These are phyloP conservation scores for Myzus persicae DNA, from an alignment of 1,140 invertebrate genomes.

Conservation along the genomic window DNA sequence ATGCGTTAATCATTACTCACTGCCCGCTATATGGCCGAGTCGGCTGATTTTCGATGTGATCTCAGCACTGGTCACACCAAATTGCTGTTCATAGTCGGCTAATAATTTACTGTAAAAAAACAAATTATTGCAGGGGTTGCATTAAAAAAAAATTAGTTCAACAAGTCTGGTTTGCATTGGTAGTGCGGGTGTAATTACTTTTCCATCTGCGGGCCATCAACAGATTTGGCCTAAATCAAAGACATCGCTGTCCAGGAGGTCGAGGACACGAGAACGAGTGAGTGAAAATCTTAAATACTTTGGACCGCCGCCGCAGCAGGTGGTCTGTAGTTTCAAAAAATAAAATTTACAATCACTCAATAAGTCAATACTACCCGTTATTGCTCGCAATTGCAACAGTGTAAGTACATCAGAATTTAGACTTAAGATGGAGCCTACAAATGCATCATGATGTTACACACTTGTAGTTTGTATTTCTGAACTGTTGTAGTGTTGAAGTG, in stretches of 20 bases:
- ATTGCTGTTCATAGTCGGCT: conserved; percentile 85
- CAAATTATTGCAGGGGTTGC: not conserved
- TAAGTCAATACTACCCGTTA: not conserved
- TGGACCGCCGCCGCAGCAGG: not conserved
- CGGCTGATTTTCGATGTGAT: conserved; percentile 83
- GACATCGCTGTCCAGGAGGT: not conserved
- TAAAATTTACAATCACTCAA: not conserved
- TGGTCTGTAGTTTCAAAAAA: not conserved
- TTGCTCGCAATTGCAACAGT: not conserved
- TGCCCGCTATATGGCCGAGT: conserved; percentile 65
- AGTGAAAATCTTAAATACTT: not conserved
- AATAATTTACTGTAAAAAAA: conserved; percentile 66
- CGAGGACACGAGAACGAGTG: not conserved
- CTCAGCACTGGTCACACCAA: conserved; percentile 81
- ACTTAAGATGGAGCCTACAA: not conserved
- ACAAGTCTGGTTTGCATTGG: not conserved
- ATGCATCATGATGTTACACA: not conserved
- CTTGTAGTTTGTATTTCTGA: not conserved
- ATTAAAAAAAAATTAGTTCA: not conserved
- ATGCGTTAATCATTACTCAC: conserved; percentile 41
- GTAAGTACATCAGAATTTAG: not conserved
- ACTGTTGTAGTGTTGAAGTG: not conserved
- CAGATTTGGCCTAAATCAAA: not conserved
- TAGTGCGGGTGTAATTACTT: not conserved
- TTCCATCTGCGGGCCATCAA: conserved; percentile 30